phyloP scores from a whole-genome alignment of 2,888 invertebrate genomes.

The Apodemia zela region DNA sequence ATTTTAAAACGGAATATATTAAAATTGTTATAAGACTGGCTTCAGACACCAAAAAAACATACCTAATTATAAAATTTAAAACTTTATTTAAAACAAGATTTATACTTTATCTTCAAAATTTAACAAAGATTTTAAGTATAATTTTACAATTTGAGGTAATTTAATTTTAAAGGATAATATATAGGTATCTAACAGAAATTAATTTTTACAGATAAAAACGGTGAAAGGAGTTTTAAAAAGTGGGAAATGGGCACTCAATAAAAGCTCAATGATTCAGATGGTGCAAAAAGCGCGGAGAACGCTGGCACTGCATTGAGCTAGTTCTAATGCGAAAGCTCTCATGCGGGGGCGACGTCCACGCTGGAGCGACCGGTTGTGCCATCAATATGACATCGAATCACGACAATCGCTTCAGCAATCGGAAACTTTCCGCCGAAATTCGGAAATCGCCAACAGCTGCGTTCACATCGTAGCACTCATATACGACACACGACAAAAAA shows the following conservation, averaged over 20 bases:
- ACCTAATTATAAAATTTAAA: too few species aligned
- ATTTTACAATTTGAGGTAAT: too few species aligned
- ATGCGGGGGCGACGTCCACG: constrained; percentile 47
- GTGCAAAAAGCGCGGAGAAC: constrained; percentile 44
- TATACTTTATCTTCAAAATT: too few species aligned
- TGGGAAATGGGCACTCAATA: constrained; percentile 32
- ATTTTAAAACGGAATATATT: too few species aligned
- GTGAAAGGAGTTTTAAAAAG: neutral
- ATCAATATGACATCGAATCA: constrained; percentile 45
- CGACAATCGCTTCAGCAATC: constrained; percentile 57
- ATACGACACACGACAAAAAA: constrained; percentile 25
- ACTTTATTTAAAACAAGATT: too few species aligned
- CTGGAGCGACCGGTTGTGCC: constrained; percentile 45
- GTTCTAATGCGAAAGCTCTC: constrained; percentile 57
- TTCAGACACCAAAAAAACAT: too few species aligned
- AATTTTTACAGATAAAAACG: neutral
- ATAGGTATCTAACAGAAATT: neutral
- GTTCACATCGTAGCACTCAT: constrained; percentile 38
- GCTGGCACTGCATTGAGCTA: constrained; percentile 41
- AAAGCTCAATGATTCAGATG: constrained; percentile 52
- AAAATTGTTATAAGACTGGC: too few species aligned
- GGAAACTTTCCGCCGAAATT: constrained; percentile 69
- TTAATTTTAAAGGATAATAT: too few species aligned
- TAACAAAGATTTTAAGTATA: too few species aligned
- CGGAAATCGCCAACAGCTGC: constrained; percentile 62